Conservation (phyloP, 2,888 invertebrate genomes). For the Camponotus fellah region DNA sequence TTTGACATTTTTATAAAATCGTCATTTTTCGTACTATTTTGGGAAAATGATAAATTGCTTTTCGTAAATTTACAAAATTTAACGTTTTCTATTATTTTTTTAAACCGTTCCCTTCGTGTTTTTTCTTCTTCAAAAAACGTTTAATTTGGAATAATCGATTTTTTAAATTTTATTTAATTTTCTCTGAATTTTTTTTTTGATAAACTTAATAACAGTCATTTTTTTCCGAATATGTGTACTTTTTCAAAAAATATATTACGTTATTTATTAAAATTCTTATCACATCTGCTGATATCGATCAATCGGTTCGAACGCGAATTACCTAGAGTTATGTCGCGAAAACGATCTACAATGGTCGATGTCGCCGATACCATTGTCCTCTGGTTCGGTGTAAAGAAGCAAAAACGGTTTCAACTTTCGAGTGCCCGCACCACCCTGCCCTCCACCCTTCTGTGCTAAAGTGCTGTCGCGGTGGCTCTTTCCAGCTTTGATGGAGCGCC, state of each 20-base stretch:
- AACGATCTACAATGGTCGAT: constrained; percentile 45
- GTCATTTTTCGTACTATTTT: neutral
- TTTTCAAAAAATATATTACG: neutral
- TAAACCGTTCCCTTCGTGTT: neutral
- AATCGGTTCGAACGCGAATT: constrained; percentile 22
- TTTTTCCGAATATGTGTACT: neutral
- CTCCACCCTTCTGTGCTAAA: constrained; percentile 68
- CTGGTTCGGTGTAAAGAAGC: constrained; percentile 58
- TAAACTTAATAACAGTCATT: neutral
- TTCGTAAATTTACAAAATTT: constrained; percentile 3
- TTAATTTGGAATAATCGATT: neutral
- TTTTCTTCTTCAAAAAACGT: neutral
- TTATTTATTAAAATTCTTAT: constrained; percentile 14
- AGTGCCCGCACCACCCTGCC: constrained; percentile 76
- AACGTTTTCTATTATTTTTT: neutral
- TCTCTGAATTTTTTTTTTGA: neutral
- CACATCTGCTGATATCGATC: constrained; percentile 41
- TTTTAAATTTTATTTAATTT: neutral
- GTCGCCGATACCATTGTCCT: constrained; percentile 65
- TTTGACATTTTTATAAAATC: neutral
- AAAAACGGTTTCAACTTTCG: constrained; percentile 83
- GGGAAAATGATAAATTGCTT: constrained; percentile 10
- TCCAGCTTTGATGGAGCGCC: constrained; percentile 84
- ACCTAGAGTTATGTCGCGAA: constrained; percentile 12
- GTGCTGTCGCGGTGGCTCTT: constrained; percentile 82